Base-by-base conservation (phyloP, 2,888 invertebrate genomes). In the Hyles lineata region DNA sequence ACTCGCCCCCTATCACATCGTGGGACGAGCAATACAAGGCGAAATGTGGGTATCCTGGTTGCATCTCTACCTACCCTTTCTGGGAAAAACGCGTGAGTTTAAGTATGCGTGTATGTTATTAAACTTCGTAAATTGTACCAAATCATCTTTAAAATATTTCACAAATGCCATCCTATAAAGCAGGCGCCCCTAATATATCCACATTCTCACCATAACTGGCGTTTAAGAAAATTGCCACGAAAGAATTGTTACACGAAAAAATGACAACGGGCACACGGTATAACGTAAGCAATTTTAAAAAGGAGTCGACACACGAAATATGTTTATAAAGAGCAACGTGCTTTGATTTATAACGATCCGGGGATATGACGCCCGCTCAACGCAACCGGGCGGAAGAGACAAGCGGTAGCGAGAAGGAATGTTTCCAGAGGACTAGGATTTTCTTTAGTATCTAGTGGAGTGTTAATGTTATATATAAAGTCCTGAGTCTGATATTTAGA, bases 301-400 rank as follows among this genome's bases (percentile, higher is more conserved):
- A 85, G 85, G 87, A 89, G 79, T 80, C 82, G 90, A 90, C 92
- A 88, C 84, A 85, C 87, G 80, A 93, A 92, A 93, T 93, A 93
- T 93, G 92, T 90, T 93, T 90, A 93, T 92, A 87, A 92, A 91
- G 80, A 89, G 87, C 88, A 90, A 90, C 92, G 90, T 89, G 90
- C 82, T 86, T 87, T 93, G 93, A 93, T 93, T 93, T 93, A 93
- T 88, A 90, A 89, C 88, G 84, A 87, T 83, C 85, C 84, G 85
- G 76, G 85, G 84, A 85, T 85, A 85, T 79, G 83, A 81, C 84
- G 83, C 82, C 82, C 82, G 81, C 80, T 76, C 76, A 74, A 73
- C 60, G 21, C 15, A 50, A 71, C 9, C 25, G 23, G 76, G 79
- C n/a, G 7, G 72, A 74, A 79, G 73, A 0, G 35, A 77, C 2